Evolutionary conservation across 2,113 vertebrate species (phyloP), one percentile per base, ranked within the genome.

Genomic region (Xerus inauris): DNA sequence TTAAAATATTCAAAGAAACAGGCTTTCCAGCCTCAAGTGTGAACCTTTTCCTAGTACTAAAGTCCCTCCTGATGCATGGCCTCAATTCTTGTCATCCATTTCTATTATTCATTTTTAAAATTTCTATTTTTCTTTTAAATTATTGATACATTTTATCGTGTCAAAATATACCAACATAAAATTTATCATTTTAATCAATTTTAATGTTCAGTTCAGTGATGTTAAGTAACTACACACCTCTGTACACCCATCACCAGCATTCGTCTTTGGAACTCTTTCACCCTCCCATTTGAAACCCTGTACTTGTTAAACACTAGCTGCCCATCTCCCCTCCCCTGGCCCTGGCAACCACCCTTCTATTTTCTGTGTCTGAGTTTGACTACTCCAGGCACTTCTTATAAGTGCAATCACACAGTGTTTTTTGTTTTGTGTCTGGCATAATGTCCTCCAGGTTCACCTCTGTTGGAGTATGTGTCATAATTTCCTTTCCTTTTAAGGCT

Each of bases 91-190:
- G 5, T 0, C 32, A 49, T 6, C 51, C 22, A 0, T 71, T 35
- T 71, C 35, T 30, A 32, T 51, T 20, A 26, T 20, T 30, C 4
- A 22, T 42, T 62, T 76, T 76, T 28, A 62, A 62, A 62, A 65
- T 51, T n/a, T 88, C 45, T 62, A 17, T 72, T 83, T 94, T 93
- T 83, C 32, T 94, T 40, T 93, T 69, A 73, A 79, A 45, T 42
- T 19, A 24, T 20, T 85, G 45, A 87, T 79, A 51, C 22, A 73
- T 89, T 91, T 49, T 24, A 69, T 49, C 49, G 17, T 92, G 54
- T 47, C 87, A 64, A 88, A 72, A 75, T 13, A 42, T 10, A 51
- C 6, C 71, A 30, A 65, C n/a, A 40, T 30, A 82, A 45, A 47
- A 72, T 77, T 49, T 42, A 71, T 42, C 32, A 51, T 57, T 83